Percentiles rank a stretch among this genome's conserved stretches.
These are phyloP conservation scores for Empis livida DNA, from an alignment of 2,888 invertebrate genomes.

Conservation along the genomic window DNA sequence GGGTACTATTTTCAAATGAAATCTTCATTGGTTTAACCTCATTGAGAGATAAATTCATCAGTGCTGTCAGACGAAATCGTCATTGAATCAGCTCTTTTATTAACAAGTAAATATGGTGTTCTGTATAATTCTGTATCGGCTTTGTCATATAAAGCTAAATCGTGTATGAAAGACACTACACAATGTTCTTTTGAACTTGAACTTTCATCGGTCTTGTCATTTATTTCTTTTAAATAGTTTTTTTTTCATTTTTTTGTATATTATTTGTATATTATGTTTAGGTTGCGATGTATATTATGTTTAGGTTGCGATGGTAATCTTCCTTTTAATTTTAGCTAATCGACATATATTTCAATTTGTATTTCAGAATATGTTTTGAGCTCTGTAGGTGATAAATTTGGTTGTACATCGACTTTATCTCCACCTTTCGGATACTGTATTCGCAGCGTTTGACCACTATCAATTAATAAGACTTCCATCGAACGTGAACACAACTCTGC, in stretches of 20 bases:
- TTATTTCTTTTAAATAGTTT: background rate
- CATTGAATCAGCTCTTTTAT: too few species aligned
- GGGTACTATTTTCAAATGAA: too few species aligned
- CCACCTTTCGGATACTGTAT: slow-evolving; percentile 3
- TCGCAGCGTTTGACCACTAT: slow-evolving; percentile 44
- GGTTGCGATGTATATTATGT: background rate
- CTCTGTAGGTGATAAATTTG: background rate
- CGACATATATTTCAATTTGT: slow-evolving; percentile 5
- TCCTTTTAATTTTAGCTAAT: slow-evolving; percentile 7
- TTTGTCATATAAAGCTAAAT: too few species aligned
- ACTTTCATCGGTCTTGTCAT: background rate
- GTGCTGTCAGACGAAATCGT: too few species aligned
- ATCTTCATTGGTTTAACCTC: too few species aligned
- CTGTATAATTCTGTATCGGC: too few species aligned
- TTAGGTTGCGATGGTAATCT: background rate
- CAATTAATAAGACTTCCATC: slow-evolving; percentile 67
- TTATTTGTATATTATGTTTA: background rate
- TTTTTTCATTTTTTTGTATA: background rate
- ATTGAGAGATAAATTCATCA: too few species aligned
- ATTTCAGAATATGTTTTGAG: slow-evolving; percentile 7
- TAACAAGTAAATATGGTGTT: too few species aligned
- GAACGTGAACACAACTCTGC: slow-evolving; percentile 62
- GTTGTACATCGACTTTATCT: background rate
- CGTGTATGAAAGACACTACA: too few species aligned
- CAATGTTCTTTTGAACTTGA: too few species aligned